Evolutionary conservation across 1,140 invertebrate genomes (phyloP).

Genomic region (Aplysia californica): DNA sequence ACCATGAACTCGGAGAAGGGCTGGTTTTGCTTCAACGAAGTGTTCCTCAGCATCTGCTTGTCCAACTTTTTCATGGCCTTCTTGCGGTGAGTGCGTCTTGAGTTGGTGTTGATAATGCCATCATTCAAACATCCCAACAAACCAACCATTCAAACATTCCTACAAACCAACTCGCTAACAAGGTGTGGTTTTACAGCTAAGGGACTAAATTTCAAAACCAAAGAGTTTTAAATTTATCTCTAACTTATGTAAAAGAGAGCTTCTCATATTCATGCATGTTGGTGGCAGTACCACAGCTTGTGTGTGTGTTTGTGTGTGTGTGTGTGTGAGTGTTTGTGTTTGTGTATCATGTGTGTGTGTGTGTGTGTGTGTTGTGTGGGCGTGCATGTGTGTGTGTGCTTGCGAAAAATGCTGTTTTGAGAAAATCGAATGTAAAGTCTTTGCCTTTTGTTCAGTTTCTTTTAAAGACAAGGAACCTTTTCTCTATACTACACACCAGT

Average conservation of each 20-base stretch:
- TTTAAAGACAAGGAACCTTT: neutral
- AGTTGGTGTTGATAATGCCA: neutral
- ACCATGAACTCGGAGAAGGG: conserved; percentile 39
- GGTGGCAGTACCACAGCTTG: too few relatives aligned
- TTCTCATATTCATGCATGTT: too few relatives aligned
- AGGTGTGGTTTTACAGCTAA: neutral
- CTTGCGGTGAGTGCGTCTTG: conserved; percentile 39
- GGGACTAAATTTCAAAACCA: neutral
- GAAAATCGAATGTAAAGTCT: neutral
- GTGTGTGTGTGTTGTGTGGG: too few relatives aligned
- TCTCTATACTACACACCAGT: neutral
- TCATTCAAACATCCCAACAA: too few relatives aligned
- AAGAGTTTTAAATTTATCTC: neutral
- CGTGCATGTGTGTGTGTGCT: too few relatives aligned
- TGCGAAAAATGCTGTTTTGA: neutral
- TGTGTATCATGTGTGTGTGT: too few relatives aligned
- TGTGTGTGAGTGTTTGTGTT: too few relatives aligned
- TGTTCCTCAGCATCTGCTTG: conserved; percentile 35
- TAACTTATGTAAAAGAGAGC: too few relatives aligned
- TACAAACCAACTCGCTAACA: too few relatives aligned
- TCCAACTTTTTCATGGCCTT: conserved; percentile 21
- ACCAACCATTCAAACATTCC: too few relatives aligned
- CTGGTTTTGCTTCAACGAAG: conserved; percentile 49
- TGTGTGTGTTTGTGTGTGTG: too few relatives aligned
- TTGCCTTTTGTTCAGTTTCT: neutral